A percentile compares a stretch with the other conserved stretches of the same genome.
These are phyloP conservation scores for Drosophila triauraria DNA, from an alignment of 1,140 invertebrate genomes.

Conservation along the genomic window DNA sequence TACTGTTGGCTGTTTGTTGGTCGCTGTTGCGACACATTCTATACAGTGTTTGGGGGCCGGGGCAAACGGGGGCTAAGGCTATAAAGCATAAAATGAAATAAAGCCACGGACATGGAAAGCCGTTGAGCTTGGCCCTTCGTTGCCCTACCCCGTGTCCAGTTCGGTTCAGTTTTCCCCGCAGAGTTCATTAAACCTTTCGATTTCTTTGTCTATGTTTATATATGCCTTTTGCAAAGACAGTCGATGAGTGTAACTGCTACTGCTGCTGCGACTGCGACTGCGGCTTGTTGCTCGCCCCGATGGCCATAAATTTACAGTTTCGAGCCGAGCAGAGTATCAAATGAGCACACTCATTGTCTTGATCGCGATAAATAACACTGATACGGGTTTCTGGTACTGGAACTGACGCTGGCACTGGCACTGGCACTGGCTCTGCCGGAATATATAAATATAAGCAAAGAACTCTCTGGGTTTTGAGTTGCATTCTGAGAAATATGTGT, in stretches of 20 bases:
- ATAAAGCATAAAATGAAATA: conserved; percentile 38
- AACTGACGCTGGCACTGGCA: background rate
- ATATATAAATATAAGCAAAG: background rate
- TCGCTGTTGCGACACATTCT: conserved; percentile 39
- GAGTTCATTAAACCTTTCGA: conserved; percentile 52
- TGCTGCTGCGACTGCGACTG: conserved; percentile 7
- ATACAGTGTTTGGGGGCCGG: conserved; percentile 1
- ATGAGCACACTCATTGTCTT: conserved; percentile 26
- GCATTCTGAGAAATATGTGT: background rate
- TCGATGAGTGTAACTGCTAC: conserved; percentile 34
- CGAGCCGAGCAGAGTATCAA: conserved; percentile 31
- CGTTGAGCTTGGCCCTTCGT: conserved; percentile 28
- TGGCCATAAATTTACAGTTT: conserved; percentile 34
- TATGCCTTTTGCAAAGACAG: conserved; percentile 25
- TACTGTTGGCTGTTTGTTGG: conserved; percentile 8
- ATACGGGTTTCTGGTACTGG: background rate
- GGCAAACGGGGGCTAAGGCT: conserved; percentile 1
- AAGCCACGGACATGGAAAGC: conserved; percentile 28
- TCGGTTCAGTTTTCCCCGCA: conserved; percentile 9
- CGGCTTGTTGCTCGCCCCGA: conserved; percentile 29
- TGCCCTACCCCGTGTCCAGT: conserved; percentile 22
- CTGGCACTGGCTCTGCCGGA: background rate
- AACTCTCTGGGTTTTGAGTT: background rate
- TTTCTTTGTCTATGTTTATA: conserved; percentile 46
- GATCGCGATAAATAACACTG: conserved; percentile 15